These are phyloP conservation scores for Heliconius ethilla DNA, from an alignment of 2,888 invertebrate species.

Conservation along the genomic window DNA sequence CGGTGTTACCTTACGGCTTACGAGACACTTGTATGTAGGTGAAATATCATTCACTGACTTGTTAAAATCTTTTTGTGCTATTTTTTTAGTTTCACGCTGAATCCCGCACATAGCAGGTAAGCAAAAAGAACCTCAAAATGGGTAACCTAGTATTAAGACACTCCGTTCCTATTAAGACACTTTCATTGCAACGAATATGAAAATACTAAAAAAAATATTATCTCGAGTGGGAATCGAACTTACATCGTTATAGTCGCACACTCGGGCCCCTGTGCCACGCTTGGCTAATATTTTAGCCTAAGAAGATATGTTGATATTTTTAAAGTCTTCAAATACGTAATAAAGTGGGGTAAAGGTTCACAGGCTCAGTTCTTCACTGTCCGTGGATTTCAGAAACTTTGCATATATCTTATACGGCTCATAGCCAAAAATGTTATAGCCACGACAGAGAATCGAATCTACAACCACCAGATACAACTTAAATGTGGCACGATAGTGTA, in stretches of 20 bases:
- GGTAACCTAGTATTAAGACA: neutral
- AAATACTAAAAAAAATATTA: too few relatives aligned
- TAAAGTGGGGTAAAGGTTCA: neutral
- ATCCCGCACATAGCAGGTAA: neutral
- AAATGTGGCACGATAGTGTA: neutral
- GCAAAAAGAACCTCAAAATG: neutral
- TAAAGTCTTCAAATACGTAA: neutral
- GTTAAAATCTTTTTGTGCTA: neutral
- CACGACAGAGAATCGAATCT: neutral
- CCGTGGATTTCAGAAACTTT: too few relatives aligned
- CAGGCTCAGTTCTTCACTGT: too few relatives aligned
- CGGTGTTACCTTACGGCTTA: conserved; percentile 9
- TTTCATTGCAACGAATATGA: too few relatives aligned
- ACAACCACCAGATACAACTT: neutral
- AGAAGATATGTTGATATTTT: too few relatives aligned
- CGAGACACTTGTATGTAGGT: conserved; percentile 11
- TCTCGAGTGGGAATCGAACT: too few relatives aligned
- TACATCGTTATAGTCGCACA: too few relatives aligned
- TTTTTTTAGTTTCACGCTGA: neutral
- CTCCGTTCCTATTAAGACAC: neutral
- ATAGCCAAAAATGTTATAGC: too few relatives aligned
- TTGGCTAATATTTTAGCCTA: too few relatives aligned
- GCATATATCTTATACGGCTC: too few relatives aligned
- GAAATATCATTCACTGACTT: neutral
- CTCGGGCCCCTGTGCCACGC: too few relatives aligned